Base-by-base conservation (phyloP, 2,888 invertebrate species). In the Trimorus sp. region DNA sequence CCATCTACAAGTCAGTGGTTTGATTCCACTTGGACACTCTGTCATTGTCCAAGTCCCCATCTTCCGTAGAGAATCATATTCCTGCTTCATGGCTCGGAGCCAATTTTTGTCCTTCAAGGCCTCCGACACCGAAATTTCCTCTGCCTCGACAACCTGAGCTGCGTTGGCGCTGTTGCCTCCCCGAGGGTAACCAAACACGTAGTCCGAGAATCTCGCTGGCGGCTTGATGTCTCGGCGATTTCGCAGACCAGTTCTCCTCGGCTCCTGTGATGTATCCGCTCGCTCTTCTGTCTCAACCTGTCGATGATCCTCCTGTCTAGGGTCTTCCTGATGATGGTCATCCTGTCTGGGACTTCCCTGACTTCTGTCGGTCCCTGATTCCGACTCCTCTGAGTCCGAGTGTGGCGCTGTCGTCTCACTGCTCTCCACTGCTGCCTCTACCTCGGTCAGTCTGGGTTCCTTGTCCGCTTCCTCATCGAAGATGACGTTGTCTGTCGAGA, bases 11-110 rank as follows among this genome's bases (percentile, higher is more conserved):
- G 86, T 82, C 51, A 86, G 69, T 12, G 85, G 85, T 58, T 79
- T 86, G 14, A 65, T 68, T 63, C 81, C 65, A 51, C 85, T 62
- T 40, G 84, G 84, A 58, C 38, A 26, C 12, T 87, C 65, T 16
- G 81, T 83, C 54, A 86, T 75, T 56, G 76, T 63, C 86, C 87
- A 87, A n/a, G 86, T 87, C 37, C 82, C 70, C 84, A 85, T 86
- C 15, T 84, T 63, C 40, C 37, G 58, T 42, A 86, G 70, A 26
- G 86, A 83, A 2, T 83, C 62, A 16, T 51, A 81, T 58, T 84
- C 80, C 53, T 85, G 11, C 6, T 45, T 45, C 45, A 45, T 45
- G 11, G 45, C 82, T n/a, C 36, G 37, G 12, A 15, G 26, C 37
- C 56, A 56, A 14, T 51, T 14, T 1, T 14, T 14, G 15, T 51